Percentiles rank a stretch among this genome's conserved stretches.
phyloP scores from a whole-genome alignment of 2,113 vertebrate species.

The Turnix velox region DNA sequence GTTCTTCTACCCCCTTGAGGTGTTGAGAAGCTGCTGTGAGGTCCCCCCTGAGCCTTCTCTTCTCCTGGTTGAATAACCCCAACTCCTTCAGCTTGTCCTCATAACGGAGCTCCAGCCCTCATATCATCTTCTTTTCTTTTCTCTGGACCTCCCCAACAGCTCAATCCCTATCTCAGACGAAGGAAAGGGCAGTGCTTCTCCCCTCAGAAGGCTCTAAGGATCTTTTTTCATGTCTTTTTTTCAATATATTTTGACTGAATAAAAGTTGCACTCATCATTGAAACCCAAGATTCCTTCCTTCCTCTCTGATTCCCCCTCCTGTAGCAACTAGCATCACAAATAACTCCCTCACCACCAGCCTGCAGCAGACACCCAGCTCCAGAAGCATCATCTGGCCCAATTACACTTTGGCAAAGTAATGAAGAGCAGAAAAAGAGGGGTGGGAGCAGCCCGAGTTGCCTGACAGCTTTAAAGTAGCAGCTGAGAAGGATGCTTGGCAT shows the following conservation, averaged over 20 bases:
- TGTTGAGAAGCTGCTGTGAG: no score
- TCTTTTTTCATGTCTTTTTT: background rate
- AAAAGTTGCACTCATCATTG: background rate
- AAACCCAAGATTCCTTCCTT: background rate
- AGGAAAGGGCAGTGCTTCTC: fast-evolving
- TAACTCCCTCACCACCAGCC: background rate
- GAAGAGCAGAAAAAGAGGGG: background rate
- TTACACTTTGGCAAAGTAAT: conserved; percentile 45
- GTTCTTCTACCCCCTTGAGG: no score
- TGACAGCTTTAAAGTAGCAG: conserved; percentile 27
- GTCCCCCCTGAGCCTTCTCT: no score
- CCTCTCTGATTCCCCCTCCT: background rate
- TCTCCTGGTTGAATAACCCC: no score
- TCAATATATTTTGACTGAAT: background rate
- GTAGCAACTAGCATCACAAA: background rate
- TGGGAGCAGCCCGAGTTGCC: background rate
- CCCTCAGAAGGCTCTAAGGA: background rate
- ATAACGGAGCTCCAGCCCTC: no score
- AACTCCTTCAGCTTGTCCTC: no score
- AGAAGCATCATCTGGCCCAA: conserved; percentile 47
- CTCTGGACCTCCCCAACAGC: no score
- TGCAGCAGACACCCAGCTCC: background rate
- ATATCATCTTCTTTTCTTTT: fast-evolving
- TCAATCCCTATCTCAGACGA: background rate
- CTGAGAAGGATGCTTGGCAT: background rate